Conservation (phyloP, 2,113 vertebrate species). For the Dipodomys spectabilis region DNA sequence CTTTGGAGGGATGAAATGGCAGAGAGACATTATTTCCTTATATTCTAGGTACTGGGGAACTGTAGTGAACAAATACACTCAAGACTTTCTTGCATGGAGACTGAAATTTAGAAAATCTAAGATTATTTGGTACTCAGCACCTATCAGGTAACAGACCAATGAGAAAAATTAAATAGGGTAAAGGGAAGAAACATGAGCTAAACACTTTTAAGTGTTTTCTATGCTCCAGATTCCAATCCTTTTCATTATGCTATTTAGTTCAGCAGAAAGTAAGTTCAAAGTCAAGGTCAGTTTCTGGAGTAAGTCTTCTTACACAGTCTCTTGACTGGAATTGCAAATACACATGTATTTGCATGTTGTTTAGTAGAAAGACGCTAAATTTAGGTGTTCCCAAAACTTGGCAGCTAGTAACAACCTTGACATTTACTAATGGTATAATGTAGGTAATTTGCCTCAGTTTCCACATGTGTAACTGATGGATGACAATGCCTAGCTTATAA, state of each 20-base stretch:
- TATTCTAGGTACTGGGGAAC: background rate
- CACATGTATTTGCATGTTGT: background rate
- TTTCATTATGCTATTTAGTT: background rate
- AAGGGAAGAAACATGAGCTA: slow-evolving; percentile 4
- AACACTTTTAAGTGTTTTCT: background rate
- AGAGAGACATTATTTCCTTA: background rate
- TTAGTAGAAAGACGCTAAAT: background rate
- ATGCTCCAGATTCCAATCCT: background rate
- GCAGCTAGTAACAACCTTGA: background rate
- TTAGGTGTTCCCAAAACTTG: background rate
- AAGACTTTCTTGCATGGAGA: background rate
- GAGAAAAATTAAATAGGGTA: background rate
- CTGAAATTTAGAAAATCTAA: background rate
- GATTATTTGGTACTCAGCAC: background rate
- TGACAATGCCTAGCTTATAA: background rate
- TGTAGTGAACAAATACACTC: background rate
- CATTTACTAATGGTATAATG: background rate
- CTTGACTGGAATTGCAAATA: background rate
- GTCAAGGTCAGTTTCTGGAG: slow-evolving; percentile 4
- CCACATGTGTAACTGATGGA: background rate
- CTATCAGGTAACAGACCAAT: background rate
- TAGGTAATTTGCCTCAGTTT: slow-evolving; percentile 6
- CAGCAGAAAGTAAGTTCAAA: background rate
- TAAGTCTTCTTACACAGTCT: background rate
- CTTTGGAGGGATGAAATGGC: background rate